Percentiles rank a stretch among this genome's conserved stretches.
These are phyloP conservation scores for Leptopilina drosophilae DNA, from an alignment of 2,888 invertebrate species.

Conservation along the genomic window DNA sequence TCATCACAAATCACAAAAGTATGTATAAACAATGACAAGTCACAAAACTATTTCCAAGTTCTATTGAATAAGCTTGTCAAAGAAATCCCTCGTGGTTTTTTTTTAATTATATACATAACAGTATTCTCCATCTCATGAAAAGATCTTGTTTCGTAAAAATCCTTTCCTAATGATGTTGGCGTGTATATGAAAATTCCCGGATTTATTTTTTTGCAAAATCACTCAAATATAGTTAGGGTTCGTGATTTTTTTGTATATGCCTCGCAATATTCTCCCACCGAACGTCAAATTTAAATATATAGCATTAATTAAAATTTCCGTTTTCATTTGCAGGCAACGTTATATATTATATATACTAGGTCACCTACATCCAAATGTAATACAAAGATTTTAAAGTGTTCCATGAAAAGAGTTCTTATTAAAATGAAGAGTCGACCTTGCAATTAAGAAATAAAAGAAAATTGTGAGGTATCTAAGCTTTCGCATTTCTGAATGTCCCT, in stretches of 20 bases:
- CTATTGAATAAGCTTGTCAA: too few relatives aligned
- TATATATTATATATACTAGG: neutral
- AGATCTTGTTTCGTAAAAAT: neutral
- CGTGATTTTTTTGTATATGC: neutral
- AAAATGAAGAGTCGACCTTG: conserved; percentile 6
- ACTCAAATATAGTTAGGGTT: too few relatives aligned
- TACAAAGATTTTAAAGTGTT: neutral
- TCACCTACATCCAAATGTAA: neutral
- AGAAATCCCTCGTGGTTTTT: too few relatives aligned
- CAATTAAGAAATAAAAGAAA: conserved; percentile 32
- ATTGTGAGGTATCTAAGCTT: conserved; percentile 1
- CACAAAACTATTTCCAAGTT: too few relatives aligned
- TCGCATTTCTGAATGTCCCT: conserved; percentile 6
- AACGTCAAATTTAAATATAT: neutral
- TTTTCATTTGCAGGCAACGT: neutral
- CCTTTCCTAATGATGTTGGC: neutral
- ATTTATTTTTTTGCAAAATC: neutral
- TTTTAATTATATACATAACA: too few relatives aligned
- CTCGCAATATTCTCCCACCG: neutral
- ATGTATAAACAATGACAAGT: too few relatives aligned
- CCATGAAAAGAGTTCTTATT: neutral
- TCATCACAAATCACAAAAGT: too few relatives aligned
- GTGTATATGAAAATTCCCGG: neutral
- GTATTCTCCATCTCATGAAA: too few relatives aligned
- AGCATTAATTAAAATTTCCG: conserved; percentile 25